A percentile compares a stretch with the other conserved stretches of the same genome.
Evolutionary conservation across 2,113 vertebrate genomes (phyloP).

Genomic region (Calidris pugnax): DNA sequence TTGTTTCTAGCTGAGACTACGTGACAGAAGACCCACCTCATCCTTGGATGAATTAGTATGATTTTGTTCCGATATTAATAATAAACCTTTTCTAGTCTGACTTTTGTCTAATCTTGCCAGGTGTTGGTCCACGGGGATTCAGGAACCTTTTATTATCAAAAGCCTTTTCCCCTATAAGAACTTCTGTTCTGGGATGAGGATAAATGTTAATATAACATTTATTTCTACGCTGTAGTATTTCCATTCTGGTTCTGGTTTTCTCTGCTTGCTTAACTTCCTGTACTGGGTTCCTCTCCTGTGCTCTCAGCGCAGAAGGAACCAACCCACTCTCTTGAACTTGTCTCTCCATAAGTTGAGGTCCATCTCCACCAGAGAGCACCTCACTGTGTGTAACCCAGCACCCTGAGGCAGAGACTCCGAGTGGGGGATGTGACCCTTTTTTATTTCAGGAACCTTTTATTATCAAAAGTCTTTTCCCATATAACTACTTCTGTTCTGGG

Average conservation of each 20-base stretch:
- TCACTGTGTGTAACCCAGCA: background rate
- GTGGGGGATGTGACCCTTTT: background rate
- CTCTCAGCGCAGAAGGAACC: background rate
- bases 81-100: background rate
- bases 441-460: background rate
- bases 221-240: background rate
- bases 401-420: background rate
- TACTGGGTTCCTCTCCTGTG: background rate
- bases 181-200: background rate
- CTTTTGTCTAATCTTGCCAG: background rate
- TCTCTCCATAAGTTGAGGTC: background rate
- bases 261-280: slow-evolving; percentile 23
- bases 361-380: background rate
- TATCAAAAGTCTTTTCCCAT: background rate
- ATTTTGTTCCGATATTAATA: background rate
- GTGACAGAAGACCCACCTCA: background rate
- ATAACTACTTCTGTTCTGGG: background rate
- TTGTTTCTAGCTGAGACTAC: background rate
- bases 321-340: background rate
- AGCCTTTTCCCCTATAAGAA: background rate
- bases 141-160: background rate
- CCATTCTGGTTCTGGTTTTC: slow-evolving; percentile 3
- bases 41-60: background rate
- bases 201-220: background rate
- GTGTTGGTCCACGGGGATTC: background rate